Base-by-base conservation (phyloP, 2,888 invertebrate genomes). In the Lutraria lutraria region DNA sequence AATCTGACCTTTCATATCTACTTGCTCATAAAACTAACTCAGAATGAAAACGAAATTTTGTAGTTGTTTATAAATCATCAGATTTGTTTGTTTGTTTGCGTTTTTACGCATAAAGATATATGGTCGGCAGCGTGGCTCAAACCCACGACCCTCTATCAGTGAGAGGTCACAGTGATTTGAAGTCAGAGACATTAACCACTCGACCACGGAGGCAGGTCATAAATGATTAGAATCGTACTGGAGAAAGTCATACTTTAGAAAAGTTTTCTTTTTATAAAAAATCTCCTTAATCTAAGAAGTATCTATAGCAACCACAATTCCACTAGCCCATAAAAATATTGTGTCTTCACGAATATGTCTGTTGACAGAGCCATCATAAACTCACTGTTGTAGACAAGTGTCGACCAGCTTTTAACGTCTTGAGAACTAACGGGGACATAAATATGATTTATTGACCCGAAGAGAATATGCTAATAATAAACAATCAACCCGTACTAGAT, bases 371-470 rank as follows among this genome's bases (percentile, higher is more conserved):
- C 8, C 34, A 31, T 76, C 76, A 76, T 31, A 76, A 76, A 34
- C 76, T 31, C 34, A 76, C 76, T 76, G 76, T 76, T 31, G 0
- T 16, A 76, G 13, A 31, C 76, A 34, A 76, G 76, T 76, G 76
- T 76, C 76, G 29, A 76, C 34, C 76, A 34, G 76, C 76, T 76
- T 76, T 76, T 76, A 76, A 76, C 31, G 34, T 76, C 76, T 31
- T 76, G 76, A 76, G 34, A 76, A 76, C 29, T 6, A 34, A 34
- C 76, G 76, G 76, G n/a, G 19, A 34, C 76, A 76, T 76, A 34
- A 76, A 76, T 76, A 76, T 76, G 76, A 76, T 76, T 76, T 76
- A 76, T 76, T 76, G 76, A 76, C 76, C 29, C 76, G 31, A 12
- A 19, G 76, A 34, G 76, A 34, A 76, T 76, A 76, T 76, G 76